phyloP scores from a whole-genome alignment of 2,797 vertebrate genomes.

The Cuculus canorus region DNA sequence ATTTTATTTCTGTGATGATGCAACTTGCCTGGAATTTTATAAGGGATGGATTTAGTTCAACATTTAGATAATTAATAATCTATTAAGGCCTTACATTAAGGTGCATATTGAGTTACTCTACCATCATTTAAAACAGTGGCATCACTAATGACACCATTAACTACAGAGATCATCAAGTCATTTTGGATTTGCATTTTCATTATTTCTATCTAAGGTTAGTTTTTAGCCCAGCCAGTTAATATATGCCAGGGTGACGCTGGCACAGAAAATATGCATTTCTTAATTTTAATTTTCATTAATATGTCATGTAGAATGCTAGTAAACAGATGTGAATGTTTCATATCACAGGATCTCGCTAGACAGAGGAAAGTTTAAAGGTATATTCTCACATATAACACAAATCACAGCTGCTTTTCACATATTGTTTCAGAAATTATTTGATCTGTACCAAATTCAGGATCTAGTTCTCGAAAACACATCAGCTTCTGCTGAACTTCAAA shows the following conservation, averaged over 20 bases:
- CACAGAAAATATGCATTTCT: slow-evolving; percentile 16
- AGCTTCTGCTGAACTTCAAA: not conserved
- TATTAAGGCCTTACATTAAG: slow-evolving; percentile 44
- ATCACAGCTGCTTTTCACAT: not conserved
- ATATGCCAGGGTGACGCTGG: slow-evolving; percentile 39
- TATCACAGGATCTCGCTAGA: not conserved
- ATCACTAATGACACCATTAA: slow-evolving; percentile 71
- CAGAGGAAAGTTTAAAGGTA: not conserved
- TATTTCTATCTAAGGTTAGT: slow-evolving; percentile 54
- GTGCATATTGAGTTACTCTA: slow-evolving; percentile 65
- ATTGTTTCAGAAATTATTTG: not conserved
- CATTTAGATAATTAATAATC: slow-evolving; percentile 64
- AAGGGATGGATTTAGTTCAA: not conserved
- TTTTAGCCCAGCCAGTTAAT: slow-evolving; percentile 54
- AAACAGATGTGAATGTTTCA: not conserved
- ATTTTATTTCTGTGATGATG: not conserved
- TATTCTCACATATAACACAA: not conserved
- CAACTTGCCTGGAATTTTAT: not conserved
- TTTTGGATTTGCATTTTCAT: slow-evolving; percentile 63
- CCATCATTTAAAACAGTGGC: slow-evolving; percentile 61
- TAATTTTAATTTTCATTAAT: slow-evolving; percentile 52
- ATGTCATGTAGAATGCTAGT: not conserved
- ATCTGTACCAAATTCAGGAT: not conserved
- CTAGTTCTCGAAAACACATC: not conserved
- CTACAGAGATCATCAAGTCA: slow-evolving; percentile 40